Evolutionary conservation across 2,797 vertebrate species (phyloP), one percentile per base, ranked within the genome.

Genomic region (Lepidocolaptes lacrymiger): DNA sequence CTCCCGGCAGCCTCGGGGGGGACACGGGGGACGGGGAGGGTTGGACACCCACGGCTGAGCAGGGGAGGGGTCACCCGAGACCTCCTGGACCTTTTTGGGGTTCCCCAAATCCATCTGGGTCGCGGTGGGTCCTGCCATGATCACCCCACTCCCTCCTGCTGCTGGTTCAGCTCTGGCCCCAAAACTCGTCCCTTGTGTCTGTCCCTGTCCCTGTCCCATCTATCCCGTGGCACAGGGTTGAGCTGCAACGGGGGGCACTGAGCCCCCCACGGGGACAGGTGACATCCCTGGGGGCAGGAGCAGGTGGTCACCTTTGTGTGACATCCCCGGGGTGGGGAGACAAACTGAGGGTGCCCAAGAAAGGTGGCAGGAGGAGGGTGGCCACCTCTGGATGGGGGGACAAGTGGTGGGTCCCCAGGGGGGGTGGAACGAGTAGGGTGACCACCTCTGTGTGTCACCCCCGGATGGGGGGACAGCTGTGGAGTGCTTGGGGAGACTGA

Each of bases 171-270:
- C 14, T 19, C 9, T 13, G 48, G 4, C 56, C n/a, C 71, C 55
- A 3, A 32, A 67, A 71, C 68, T 24, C 2, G 13, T 41, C 76
- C 34, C 52, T 20, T 4, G 44, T 4, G 2, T 41, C 27, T 4
- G 0, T 34, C n/a, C 28, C 34, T 3, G 3, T 59, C 80, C 44
- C 68, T n/a, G n/a, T n/a, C n/a, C n/a, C n/a, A 4, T 63, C 51
- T 20, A 12, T 8, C 12, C 59, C 52, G 1, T 0, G 23, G 39
- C 28, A 5, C 19, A 0, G 28, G 16, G 26, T 12, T 4, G 36
- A 44, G 37, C 15, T 0, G 0, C 56, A 7, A 3, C 2, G 15
- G 6, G 22, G 71, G 34, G 13, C 68, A 13, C 23, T 0, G 27
- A 86, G 11, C 22, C 58, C 72, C 62, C 12, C 67, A 2, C 1